Evolutionary conservation across 2,113 vertebrate genomes (phyloP), one percentile per base, ranked within the genome.

Genomic region (Cromileptes altivelis): DNA sequence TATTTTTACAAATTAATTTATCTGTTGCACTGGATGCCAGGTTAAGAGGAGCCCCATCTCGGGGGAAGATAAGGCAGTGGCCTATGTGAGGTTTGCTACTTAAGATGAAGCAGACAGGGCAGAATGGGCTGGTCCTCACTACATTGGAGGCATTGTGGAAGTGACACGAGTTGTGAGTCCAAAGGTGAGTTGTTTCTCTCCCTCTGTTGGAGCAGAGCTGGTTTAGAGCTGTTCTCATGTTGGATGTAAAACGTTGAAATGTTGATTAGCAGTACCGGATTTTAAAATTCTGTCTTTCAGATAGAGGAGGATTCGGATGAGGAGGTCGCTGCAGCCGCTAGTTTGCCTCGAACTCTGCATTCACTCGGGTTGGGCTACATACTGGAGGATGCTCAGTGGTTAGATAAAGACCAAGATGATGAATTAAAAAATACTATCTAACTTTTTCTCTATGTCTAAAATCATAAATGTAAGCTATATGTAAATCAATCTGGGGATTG

Each of bases 281-380:
- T 61, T 53, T 33, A 6, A 65, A 77, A 4, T 0, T 68, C 3
- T 77, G 7, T 81, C 13, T 86, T 53, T 61, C 75, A 93, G 93
- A 23, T 9, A 21, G 62, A 78, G 0, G 78, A 67, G 0, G 71
- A 74, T 3, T 11, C 56, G 53, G 37, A 67, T 0, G 37, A 45
- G 4, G n/a, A 60, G 4, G 0, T 1, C 1, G 0, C 0, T 0
- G 0, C 21, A 49, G 56, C 0, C 1, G 0, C 2, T 52, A 0
- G 30, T 14, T 30, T 13, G 57, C 9, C 61, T 52, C 19, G 40
- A 40, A 68, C 80, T 3, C 64, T 67, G 0, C 80, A 58, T 21
- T 85, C 85, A 56, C 56, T 90, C 73, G 84, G 88, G n/a, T 53
- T 93, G 78, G 84, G 93, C 21, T 93, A 93, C 87, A 77, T 92